Evolutionary conservation across 2,888 invertebrate genomes (phyloP).

Genomic region (Alviniconcha strummeri): DNA sequence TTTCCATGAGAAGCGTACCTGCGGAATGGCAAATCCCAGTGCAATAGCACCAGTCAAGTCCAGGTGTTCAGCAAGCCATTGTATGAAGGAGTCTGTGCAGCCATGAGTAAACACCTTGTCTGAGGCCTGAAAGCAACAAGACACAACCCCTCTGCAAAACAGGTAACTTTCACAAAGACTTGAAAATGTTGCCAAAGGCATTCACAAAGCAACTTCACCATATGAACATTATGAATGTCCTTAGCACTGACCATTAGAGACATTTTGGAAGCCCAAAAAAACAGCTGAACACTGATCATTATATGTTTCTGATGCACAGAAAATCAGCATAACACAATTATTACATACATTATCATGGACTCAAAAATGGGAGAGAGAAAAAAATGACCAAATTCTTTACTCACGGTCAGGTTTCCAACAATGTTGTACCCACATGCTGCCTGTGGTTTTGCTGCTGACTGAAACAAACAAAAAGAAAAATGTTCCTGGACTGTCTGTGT

Average conservation of each 20-base stretch:
- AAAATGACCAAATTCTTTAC: slow-evolving; percentile 26
- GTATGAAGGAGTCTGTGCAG: slow-evolving; percentile 57
- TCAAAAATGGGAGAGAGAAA: too few relatives aligned
- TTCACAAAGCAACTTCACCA: too few relatives aligned
- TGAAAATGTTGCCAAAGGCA: too few relatives aligned
- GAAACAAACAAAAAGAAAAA: slow-evolving; percentile 1
- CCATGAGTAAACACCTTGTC: slow-evolving; percentile 54
- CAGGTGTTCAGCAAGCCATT: slow-evolving; percentile 61
- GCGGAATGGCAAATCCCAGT: slow-evolving; percentile 66
- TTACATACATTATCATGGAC: too few relatives aligned
- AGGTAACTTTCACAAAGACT: too few relatives aligned
- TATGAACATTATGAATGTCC: too few relatives aligned
- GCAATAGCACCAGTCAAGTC: slow-evolving; percentile 66
- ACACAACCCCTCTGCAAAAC: too few relatives aligned
- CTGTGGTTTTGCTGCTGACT: slow-evolving; percentile 40
- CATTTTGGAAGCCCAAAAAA: too few relatives aligned
- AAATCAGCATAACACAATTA: too few relatives aligned
- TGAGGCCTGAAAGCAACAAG: not conserved
- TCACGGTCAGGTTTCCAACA: slow-evolving; percentile 51
- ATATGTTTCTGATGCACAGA: too few relatives aligned
- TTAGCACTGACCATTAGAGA: too few relatives aligned
- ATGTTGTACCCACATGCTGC: slow-evolving; percentile 54
- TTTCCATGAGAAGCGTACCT: slow-evolving; percentile 46
- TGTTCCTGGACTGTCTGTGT: not conserved
- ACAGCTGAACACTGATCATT: too few relatives aligned